These are phyloP conservation scores for Speoplatyrhinus poulsoni DNA, from an alignment of 2,113 vertebrate genomes.

Conservation along the genomic window DNA sequence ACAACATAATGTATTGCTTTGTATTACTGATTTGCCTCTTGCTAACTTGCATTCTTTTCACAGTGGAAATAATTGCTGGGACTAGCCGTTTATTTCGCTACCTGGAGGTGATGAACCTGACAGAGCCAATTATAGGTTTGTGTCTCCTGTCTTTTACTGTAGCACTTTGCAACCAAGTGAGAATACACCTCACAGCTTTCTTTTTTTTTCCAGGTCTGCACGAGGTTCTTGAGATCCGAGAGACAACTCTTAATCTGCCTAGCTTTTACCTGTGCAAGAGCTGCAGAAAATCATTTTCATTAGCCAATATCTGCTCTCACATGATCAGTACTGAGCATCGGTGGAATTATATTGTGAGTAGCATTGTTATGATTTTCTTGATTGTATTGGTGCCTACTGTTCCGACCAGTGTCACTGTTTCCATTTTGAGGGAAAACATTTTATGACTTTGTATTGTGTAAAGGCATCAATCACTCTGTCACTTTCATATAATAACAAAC, in stretches of 20 bases:
- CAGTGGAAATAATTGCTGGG: slow-evolving; percentile 20
- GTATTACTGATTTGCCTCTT: too few species aligned
- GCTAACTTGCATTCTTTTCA: background rate
- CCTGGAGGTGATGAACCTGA: slow-evolving; percentile 13
- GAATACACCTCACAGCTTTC: background rate
- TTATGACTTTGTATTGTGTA: too few species aligned
- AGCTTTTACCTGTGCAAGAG: slow-evolving; percentile 59
- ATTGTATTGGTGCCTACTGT: background rate
- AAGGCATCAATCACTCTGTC: too few species aligned
- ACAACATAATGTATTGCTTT: too few species aligned
- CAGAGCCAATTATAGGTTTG: slow-evolving; percentile 29
- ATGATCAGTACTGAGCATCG: slow-evolving; percentile 33
- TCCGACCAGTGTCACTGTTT: too few species aligned
- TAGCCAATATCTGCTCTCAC: slow-evolving; percentile 34
- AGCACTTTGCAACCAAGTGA: background rate
- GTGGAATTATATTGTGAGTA: slow-evolving; percentile 39
- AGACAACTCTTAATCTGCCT: background rate
- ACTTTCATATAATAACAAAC: too few species aligned
- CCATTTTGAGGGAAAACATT: too few species aligned
- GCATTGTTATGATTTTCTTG: background rate
- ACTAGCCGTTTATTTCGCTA: slow-evolving; percentile 32
- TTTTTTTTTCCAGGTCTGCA: slow-evolving; percentile 41
- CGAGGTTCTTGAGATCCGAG: slow-evolving; percentile 54
- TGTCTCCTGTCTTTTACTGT: background rate
- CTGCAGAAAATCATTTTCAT: slow-evolving; percentile 26